Conservation (phyloP, 92 coral and sea anemone species). For the Palythoa heliodiscus region DNA sequence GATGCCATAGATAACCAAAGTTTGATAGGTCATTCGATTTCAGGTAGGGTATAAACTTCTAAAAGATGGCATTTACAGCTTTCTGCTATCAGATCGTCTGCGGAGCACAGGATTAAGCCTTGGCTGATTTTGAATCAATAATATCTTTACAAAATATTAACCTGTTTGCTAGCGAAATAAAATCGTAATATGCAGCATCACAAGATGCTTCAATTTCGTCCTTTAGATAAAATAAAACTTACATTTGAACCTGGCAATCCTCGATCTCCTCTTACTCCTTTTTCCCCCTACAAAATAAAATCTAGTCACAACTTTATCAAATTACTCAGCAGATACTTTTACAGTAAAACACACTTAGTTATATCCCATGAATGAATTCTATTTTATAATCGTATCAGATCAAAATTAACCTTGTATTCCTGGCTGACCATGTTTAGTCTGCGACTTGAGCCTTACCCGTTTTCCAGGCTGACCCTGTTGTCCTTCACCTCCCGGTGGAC, state of each 20-base stretch:
- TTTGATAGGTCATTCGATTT: too few species aligned
- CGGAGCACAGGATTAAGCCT: too few species aligned
- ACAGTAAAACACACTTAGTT: too few species aligned
- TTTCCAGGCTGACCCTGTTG: slow-evolving; percentile 25
- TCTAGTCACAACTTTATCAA: background rate
- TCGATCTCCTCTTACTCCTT: slow-evolving; percentile 8
- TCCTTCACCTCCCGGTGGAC: slow-evolving; percentile 7
- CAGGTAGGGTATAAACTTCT: too few species aligned
- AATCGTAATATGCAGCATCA: background rate
- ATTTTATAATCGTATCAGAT: background rate
- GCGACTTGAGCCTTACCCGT: slow-evolving; percentile 1
- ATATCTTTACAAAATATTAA: too few species aligned
- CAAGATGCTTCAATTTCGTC: background rate
- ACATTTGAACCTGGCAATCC: slow-evolving; percentile 7
- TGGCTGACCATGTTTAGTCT: background rate
- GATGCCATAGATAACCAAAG: too few species aligned
- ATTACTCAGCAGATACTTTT: background rate
- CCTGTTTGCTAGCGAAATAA: too few species aligned
- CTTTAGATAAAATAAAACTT: background rate
- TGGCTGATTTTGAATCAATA: too few species aligned
- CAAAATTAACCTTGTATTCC: background rate
- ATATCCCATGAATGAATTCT: too few species aligned
- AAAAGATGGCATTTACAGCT: too few species aligned
- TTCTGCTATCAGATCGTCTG: too few species aligned
- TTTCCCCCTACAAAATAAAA: slow-evolving; percentile 19